Percentiles rank a stretch among this genome's conserved stretches.
These are phyloP conservation scores for Ostrea edulis DNA, from an alignment of 1,140 invertebrate species.

Conservation along the genomic window DNA sequence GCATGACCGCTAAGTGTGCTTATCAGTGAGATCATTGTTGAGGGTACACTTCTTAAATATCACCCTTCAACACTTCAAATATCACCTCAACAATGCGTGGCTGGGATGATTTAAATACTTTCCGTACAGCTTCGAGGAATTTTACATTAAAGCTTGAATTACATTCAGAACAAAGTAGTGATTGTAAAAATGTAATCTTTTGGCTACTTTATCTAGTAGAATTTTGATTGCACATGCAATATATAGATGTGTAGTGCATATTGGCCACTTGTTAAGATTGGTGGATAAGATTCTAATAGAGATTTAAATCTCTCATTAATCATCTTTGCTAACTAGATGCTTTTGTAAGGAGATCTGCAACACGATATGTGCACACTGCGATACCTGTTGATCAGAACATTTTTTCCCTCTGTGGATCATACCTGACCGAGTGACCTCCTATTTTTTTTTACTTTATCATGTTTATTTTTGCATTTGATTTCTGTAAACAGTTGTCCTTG, in stretches of 20 bases:
- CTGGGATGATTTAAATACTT: slow-evolving; percentile 15
- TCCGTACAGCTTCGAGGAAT: slow-evolving; percentile 10
- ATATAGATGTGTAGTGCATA: background rate
- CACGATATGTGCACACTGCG: too few relatives aligned
- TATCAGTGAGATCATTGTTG: background rate
- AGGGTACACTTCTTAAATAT: slow-evolving; percentile 18
- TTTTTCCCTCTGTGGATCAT: too few relatives aligned
- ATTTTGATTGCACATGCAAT: background rate
- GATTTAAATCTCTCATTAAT: background rate
- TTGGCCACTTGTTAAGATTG: background rate
- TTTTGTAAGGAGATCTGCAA: background rate
- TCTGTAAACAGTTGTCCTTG: too few relatives aligned
- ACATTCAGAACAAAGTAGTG: background rate
- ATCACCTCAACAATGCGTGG: background rate
- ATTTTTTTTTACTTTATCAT: too few relatives aligned
- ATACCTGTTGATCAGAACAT: too few relatives aligned
- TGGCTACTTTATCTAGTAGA: background rate
- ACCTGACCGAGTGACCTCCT: too few relatives aligned
- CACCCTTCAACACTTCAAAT: background rate
- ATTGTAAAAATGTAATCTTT: background rate
- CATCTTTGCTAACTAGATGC: background rate
- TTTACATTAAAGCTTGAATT: slow-evolving; percentile 15
- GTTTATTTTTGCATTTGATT: too few relatives aligned
- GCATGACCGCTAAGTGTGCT: background rate
- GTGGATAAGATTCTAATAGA: background rate